These are phyloP conservation scores for Meleagris gallopavo DNA, from an alignment of 2,113 vertebrate genomes.

Conservation along the genomic window DNA sequence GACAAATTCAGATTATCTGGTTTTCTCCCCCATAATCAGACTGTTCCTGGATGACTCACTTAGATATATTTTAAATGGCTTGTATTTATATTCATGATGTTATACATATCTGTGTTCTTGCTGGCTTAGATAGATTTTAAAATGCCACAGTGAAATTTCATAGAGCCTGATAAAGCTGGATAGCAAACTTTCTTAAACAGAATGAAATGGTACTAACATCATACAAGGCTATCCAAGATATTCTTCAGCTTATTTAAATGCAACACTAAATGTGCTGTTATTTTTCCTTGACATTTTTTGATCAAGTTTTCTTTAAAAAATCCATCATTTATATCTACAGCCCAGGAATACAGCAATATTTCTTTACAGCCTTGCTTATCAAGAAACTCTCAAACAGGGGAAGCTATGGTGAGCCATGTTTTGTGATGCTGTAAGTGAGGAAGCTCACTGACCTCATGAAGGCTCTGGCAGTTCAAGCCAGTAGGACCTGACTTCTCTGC, in stretches of 20 bases:
- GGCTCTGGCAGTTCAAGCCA: not conserved
- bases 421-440: not conserved
- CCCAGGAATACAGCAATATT: not conserved
- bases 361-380: conserved; percentile 27
- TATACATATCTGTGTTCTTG: conserved; percentile 59
- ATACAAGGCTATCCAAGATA: not conserved
- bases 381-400: conserved; percentile 18
- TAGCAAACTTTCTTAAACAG: conserved; percentile 32
- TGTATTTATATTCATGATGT: conserved; percentile 70
- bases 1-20: conserved; percentile 72
- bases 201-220: conserved; percentile 8
- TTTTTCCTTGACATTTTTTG: conserved; percentile 30
- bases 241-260: conserved; percentile 13
- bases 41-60: conserved; percentile 58
- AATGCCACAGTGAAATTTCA: conserved; percentile 61
- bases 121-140: conserved; percentile 61
- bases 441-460: conserved; percentile 34
- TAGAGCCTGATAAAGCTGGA: conserved; percentile 39
- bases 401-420: not conserved
- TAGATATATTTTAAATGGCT: conserved; percentile 71
- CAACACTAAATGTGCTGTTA: not conserved
- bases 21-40: conserved; percentile 62
- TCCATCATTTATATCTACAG: conserved; percentile 1
- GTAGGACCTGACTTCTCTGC: not conserved
- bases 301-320: conserved; percentile 17